These are phyloP conservation scores for Chloroceryle inda DNA, from an alignment of 2,797 vertebrate species.

Conservation along the genomic window DNA sequence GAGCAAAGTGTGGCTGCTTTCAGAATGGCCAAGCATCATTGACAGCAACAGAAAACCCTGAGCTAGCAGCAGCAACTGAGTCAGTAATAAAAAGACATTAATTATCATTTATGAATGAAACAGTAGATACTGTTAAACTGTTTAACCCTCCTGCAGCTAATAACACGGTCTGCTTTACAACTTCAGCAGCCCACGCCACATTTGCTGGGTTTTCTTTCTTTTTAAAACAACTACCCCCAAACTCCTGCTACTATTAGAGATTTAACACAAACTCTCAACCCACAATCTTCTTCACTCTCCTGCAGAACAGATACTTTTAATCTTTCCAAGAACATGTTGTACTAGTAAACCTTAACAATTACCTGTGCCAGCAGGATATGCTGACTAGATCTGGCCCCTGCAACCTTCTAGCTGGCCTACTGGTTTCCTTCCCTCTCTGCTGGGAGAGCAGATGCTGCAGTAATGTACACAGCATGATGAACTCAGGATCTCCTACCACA, in stretches of 20 bases:
- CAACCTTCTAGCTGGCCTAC: neutral
- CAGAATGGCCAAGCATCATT: neutral
- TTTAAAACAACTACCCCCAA: neutral
- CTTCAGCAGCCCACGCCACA: neutral
- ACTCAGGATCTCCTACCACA: neutral
- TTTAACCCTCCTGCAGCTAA: constrained; percentile 13
- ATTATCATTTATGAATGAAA: neutral
- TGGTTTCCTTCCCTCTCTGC: neutral
- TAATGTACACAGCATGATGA: neutral
- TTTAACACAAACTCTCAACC: neutral
- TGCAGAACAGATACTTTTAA: neutral
- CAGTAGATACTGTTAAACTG: neutral
- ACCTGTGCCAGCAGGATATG: neutral
- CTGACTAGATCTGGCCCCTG: neutral
- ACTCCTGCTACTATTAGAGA: neutral
- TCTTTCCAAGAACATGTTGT: neutral
- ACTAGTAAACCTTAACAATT: neutral
- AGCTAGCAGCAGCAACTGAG: neutral
- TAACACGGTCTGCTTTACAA: constrained; percentile 4
- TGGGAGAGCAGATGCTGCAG: neutral
- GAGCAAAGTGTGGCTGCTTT: rapidly evolving
- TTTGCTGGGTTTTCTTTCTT: neutral
- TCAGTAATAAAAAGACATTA: neutral
- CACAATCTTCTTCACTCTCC: neutral
- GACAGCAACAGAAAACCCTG: neutral